Base-by-base conservation (phyloP, 1,140 invertebrate species). In the Tetraneura akinire region DNA sequence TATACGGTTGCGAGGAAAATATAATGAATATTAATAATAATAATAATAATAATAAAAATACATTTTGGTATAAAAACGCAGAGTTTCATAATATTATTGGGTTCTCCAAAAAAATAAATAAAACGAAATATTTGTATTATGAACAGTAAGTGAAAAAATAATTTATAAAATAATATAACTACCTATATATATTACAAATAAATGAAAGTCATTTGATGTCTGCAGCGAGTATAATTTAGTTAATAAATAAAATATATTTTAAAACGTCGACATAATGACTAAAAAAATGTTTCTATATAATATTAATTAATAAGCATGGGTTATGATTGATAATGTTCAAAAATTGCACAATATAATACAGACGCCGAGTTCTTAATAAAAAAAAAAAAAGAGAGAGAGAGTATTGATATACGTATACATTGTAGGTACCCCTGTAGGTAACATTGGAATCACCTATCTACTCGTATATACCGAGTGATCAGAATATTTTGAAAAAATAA, bases 251-350 rank as follows among this genome's bases (percentile, higher is more conserved):
- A n/a, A n/a, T n/a, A n/a, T n/a, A 10, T 45, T 45, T 5, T 18
- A 68, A 68, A 37, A 23, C 42, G 64, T 42, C 64, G n/a, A 68
- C 66, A 37, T 45, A 21, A 29, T 42, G 21, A 23, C 21, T 37
- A 64, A 23, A 1, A n/a, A 47, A 4, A 4, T 37, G 8, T 47
- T 68, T 14, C 21, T 47, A 47, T 23, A 23, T 37, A 37, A 23
- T 47, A 23, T 47, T 68, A 68, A 68, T 68, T 47, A 68, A 42
- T 68, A 68, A 68, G 66, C 66, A 47, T 14, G 13, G 42, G 9
- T n/a, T n/a, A 45, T 21, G 37, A 5, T 16, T 37, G 21, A 18
- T 26, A 14, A 16, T 47, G 9, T 6, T 47, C 5, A 23, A 9
- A n/a, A 42, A 42, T 64, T 64, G 45, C 66, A 23, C 66, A 45